A percentile compares a stretch with the other conserved stretches of the same genome.
Conservation (phyloP, 1,140 invertebrate genomes). For the Orussus abietinus region DNA sequence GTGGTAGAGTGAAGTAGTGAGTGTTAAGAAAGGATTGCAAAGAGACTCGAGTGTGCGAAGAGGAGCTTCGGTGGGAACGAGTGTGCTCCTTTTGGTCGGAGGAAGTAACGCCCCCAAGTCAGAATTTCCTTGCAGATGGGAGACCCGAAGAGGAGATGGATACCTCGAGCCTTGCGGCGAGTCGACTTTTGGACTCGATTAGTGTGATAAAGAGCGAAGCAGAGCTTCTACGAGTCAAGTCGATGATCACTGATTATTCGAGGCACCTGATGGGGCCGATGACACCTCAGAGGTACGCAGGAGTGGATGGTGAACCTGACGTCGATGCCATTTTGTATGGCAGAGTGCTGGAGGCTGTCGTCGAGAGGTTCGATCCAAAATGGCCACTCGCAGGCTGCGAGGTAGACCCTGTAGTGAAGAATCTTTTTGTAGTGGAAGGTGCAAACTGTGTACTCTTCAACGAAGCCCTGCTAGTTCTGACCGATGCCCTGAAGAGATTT, state of each 20-base stretch:
- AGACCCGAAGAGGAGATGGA: slow-evolving; percentile 31
- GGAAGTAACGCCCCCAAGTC: slow-evolving; percentile 39
- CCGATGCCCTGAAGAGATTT: slow-evolving; percentile 47
- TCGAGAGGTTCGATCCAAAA: slow-evolving; percentile 51
- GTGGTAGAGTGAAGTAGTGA: too few species aligned
- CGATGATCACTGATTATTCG: slow-evolving; percentile 28
- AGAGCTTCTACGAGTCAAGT: slow-evolving; percentile 41
- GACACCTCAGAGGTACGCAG: slow-evolving; percentile 60
- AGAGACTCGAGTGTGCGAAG: too few species aligned
- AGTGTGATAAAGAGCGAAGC: slow-evolving; percentile 44
- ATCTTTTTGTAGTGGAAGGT: slow-evolving; percentile 56
- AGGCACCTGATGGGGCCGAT: slow-evolving; percentile 58
- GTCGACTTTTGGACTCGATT: slow-evolving; percentile 37
- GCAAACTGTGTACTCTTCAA: slow-evolving; percentile 44
- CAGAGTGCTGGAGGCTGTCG: slow-evolving; percentile 46
- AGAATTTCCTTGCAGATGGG: slow-evolving; percentile 47
- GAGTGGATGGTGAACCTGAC: slow-evolving; percentile 42
- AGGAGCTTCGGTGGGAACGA: too few species aligned
- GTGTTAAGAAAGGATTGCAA: too few species aligned
- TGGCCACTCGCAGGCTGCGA: slow-evolving; percentile 50
- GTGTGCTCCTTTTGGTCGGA: not conserved
- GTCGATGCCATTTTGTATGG: slow-evolving; percentile 47
- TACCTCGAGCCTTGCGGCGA: slow-evolving; percentile 35
- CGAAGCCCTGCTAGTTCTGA: slow-evolving; percentile 52
- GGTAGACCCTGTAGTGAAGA: slow-evolving; percentile 39